Conservation (phyloP, 2,113 vertebrate species). For the Daubentonia madagascariensis region DNA sequence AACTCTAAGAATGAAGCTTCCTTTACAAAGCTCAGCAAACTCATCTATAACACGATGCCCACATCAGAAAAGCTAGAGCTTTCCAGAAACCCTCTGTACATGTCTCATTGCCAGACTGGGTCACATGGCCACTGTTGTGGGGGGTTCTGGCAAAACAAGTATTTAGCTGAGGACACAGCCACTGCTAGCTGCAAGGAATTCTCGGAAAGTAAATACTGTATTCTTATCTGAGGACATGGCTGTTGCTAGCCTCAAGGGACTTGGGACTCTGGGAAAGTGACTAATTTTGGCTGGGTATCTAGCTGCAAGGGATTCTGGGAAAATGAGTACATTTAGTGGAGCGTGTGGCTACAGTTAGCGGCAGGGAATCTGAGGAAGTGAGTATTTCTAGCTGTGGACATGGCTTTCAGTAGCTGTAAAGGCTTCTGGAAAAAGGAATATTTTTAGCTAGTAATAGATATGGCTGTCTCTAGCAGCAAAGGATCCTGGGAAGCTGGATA, state of each 20-base stretch:
- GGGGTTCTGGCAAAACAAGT: slow-evolving; percentile 44
- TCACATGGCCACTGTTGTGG: neutral
- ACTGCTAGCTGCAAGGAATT: neutral
- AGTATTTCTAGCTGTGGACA: neutral
- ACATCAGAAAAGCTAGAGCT: neutral
- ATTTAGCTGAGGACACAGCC: neutral
- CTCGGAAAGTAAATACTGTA: neutral
- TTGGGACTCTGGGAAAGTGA: neutral
- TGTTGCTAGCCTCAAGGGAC: slow-evolving; percentile 6
- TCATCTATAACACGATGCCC: fast-evolving
- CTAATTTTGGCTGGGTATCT: slow-evolving; percentile 25
- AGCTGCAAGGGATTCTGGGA: neutral
- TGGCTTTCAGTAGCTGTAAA: neutral
- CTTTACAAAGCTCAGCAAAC: neutral
- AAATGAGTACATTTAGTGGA: neutral
- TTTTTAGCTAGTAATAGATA: neutral
- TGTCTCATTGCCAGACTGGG: neutral
- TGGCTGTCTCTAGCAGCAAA: neutral
- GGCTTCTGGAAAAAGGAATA: neutral
- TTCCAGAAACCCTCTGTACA: neutral
- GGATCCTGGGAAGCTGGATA: neutral
- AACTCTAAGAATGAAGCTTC: neutral
- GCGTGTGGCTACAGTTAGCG: neutral
- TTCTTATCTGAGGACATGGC: slow-evolving; percentile 18
- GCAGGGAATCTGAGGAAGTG: neutral